Percentiles rank a stretch among this genome's conserved stretches.
Evolutionary conservation across 2,797 vertebrate genomes (phyloP).

Genomic region (Oceanodroma leucorhoa): DNA sequence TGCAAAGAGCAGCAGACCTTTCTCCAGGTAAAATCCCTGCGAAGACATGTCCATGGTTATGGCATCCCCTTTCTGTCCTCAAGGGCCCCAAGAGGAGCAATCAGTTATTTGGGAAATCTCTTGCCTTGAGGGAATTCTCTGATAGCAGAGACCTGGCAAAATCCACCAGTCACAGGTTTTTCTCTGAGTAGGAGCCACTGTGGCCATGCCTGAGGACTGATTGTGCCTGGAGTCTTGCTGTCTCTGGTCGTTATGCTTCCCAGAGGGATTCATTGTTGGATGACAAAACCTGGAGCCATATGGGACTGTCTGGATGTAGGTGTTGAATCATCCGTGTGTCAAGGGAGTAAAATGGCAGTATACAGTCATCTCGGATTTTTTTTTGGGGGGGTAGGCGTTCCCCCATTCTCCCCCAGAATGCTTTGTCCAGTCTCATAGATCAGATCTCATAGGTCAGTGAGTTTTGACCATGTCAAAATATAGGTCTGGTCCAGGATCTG

Average conservation of each 20-base stretch:
- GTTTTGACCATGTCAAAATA: not conserved
- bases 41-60: not conserved
- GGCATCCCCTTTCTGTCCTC: not conserved
- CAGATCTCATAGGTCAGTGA: not conserved
- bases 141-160: not conserved
- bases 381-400: accelerated
- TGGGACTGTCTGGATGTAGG: not conserved
- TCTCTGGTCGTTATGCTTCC: not conserved
- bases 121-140: not conserved
- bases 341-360: not conserved
- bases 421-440: not conserved
- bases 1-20: not conserved
- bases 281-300: not conserved
- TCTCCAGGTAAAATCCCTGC: not conserved
- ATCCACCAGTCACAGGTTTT: not conserved
- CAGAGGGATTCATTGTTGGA: not conserved
- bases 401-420: not conserved
- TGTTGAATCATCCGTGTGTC: not conserved
- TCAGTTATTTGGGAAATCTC: not conserved
- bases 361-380: not conserved
- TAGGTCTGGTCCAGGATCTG: not conserved
- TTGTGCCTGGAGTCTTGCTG: not conserved
- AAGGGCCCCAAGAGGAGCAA: not conserved
- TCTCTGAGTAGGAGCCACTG: not conserved
- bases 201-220: not conserved